Base-by-base conservation (phyloP, 2,888 invertebrate species). In the Paralinhomoeus sp. region DNA sequence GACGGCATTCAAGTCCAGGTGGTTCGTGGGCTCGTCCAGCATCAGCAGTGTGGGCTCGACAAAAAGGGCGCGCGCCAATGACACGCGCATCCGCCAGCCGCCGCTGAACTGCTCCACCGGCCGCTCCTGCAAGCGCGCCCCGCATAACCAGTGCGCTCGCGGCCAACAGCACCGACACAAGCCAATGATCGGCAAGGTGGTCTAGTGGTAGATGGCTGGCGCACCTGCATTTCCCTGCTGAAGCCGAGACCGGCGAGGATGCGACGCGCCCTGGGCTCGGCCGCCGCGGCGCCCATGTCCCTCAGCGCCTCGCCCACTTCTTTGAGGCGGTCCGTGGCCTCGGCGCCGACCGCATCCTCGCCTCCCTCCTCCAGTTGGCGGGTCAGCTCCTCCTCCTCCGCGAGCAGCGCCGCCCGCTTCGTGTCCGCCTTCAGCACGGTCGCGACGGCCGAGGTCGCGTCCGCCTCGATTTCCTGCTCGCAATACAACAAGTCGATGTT, bases 51-150 rank as follows among this genome's bases (percentile, higher is more conserved):
- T 91, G 1, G 97, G 97, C 66, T 93, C 93, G 47, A 99, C 72
- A 63, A 89, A 97, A 21, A 99, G 69, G 2, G 97, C 93, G 62
- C 70, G 74, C 1, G 91, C 93, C 37, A 97, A 68, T 0, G 91
- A 93, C 3, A 97, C 91, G 60, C 97, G 77, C 97, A 99, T 99
- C 51, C 97, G 73, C 97, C 97, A 99, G 40, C 97, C 97, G 56
- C 75, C 75, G 45, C 74, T 74, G 55, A 75, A 71, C 56, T 72
- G 67, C 52, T 73, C 72, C 2, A 73, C 73, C 0, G 85, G 75
- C 47, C 89, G 71, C 64, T 85, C 71, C 67, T 87, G 87, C 73
- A 74, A 31, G 15, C 15, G n/a, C n/a, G n/a, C n/a, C n/a, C n/a
- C n/a, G n/a, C n/a, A n/a, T n/a, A n/a, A n/a, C n/a, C n/a, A n/a